Conservation (phyloP, 2,888 invertebrate species). For the Aquatica leii region DNA sequence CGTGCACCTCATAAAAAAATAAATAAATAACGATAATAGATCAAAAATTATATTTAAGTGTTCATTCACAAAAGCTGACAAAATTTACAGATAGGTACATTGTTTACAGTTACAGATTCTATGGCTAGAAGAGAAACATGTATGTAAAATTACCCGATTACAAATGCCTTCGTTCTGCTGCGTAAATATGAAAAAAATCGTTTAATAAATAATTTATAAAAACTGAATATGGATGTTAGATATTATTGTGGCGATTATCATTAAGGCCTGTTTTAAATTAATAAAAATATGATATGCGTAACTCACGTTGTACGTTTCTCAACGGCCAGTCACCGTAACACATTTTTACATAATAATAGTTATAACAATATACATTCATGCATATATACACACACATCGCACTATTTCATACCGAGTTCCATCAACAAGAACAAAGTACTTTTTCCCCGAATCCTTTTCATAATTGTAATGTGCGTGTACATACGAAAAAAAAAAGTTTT, state of each 20-base stretch:
- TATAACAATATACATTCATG: slow-evolving; percentile 16
- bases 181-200: slow-evolving; percentile 20
- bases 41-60: slow-evolving; percentile 61
- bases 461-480: slow-evolving; percentile 7
- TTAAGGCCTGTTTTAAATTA: slow-evolving; percentile 32
- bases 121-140: slow-evolving; percentile 59
- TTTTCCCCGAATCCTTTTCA: no score
- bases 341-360: slow-evolving; percentile 41
- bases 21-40: slow-evolving; percentile 37
- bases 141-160: slow-evolving; percentile 29
- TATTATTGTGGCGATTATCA: slow-evolving; percentile 35
- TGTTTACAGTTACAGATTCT: slow-evolving; percentile 56
- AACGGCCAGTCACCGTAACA: slow-evolving; percentile 54
- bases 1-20: no score
- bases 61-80: slow-evolving; percentile 61
- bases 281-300: slow-evolving; percentile 42
- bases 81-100: slow-evolving; percentile 54
- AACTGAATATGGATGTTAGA: slow-evolving; percentile 21
- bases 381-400: slow-evolving; percentile 6
- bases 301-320: slow-evolving; percentile 53
- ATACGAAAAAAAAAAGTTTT: slow-evolving; percentile 50
- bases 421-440: no score
- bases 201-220: slow-evolving; percentile 36
- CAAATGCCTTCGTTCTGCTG: slow-evolving; percentile 30
- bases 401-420: no score